These are phyloP conservation scores for Poeciliopsis retropinna DNA, from an alignment of 2,113 vertebrate genomes.

Conservation along the genomic window DNA sequence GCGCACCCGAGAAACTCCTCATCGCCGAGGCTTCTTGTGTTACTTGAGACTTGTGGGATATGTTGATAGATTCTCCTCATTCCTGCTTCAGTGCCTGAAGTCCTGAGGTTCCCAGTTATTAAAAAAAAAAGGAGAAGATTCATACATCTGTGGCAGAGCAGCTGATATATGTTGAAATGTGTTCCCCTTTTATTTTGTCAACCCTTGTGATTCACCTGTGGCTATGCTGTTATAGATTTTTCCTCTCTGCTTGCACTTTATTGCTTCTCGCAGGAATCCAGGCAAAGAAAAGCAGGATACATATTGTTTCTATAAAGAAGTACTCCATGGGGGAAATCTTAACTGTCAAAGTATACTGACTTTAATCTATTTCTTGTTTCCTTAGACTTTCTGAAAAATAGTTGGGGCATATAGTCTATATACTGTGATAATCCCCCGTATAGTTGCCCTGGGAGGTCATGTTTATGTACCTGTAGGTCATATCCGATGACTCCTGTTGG, in stretches of 20 bases:
- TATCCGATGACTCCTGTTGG: constrained; percentile 43
- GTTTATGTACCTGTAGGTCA: constrained; percentile 29
- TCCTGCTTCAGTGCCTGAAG: constrained; percentile 10
- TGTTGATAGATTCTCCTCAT: constrained; percentile 27
- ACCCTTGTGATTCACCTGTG: constrained; percentile 35
- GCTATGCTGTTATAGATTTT: constrained; percentile 56
- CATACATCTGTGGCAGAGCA: background rate
- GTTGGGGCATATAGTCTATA: constrained; percentile 12
- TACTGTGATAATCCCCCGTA: background rate
- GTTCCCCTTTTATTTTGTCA: constrained; percentile 8
- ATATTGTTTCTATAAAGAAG: constrained; percentile 33
- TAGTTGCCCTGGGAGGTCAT: constrained; percentile 17
- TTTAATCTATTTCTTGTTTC: background rate
- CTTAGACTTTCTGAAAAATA: constrained; percentile 1
- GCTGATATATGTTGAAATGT: constrained; percentile 30
- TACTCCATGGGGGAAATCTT: constrained; percentile 20
- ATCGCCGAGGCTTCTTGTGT: constrained; percentile 5
- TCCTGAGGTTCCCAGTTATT: constrained; percentile 26
- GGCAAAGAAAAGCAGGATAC: constrained; percentile 10
- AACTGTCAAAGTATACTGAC: background rate
- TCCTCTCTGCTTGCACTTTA: constrained; percentile 7
- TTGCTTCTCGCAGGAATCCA: constrained; percentile 7
- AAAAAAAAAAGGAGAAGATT: constrained; percentile 11
- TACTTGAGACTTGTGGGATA: constrained; percentile 25
- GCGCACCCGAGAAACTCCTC: constrained; percentile 27